Base-by-base conservation (phyloP, 2,113 vertebrate species). In the Herpailurus yagouaroundi region DNA sequence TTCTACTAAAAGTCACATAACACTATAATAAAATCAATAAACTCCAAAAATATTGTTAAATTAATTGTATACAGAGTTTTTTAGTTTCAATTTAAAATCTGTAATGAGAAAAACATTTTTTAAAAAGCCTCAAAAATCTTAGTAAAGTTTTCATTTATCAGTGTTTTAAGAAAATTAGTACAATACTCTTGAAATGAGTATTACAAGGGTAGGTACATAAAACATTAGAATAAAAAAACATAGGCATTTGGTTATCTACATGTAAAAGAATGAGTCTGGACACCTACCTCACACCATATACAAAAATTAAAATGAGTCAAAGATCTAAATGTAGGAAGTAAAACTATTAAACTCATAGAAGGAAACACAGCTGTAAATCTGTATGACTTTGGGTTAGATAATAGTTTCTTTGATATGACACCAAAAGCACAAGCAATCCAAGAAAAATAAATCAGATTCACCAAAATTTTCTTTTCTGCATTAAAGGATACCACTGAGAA, bases 281-380 rank as follows among this genome's bases (percentile, higher is more conserved):
- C 0, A 13, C 19, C 48, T 90, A 71, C 23, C n/a, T 91, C 6
- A 84, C 6, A 87, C 1, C 23, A 83, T 18, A 77, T 64, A 86
- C 7, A 92, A 96, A 79, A 92, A 38, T 66, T 66, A 87, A 77
- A 91, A 74, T 73, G 48, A 69, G 14, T 80, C 10, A 89, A 92
- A 55, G n/a, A 81, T 7, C 13, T 81, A 79, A 94, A 74, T 66
- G 18, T 74, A 85, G 66, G 14, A 45, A 18, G 12, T 91, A 63
- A 93, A 90, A 93, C 82, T 87, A 45, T 68, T 81, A 90, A 86
- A 88, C 19, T 79, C 71, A 96, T 6, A 60, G 38, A 84, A 95
- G 57, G 25, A 97, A 88, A 95, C 63, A 83, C 19, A 66, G 31
- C 55, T 38, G 11, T 66, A 60, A 33, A 45, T 45, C 36, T 95